These are phyloP conservation scores for Drosophila limbata DNA, from an alignment of 2,888 invertebrate genomes.

Conservation along the genomic window DNA sequence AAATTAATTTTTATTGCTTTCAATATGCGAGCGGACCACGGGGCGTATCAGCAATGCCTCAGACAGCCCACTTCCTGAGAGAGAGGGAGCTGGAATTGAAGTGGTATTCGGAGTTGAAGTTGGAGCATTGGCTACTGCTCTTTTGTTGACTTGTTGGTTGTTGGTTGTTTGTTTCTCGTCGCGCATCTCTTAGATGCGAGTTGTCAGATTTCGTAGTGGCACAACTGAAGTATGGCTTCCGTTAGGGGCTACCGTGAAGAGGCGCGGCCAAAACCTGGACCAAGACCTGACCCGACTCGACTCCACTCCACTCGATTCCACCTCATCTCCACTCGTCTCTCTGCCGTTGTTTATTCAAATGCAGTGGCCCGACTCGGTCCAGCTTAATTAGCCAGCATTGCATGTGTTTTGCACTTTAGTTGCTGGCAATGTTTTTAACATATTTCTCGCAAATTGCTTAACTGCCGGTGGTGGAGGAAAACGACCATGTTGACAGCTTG, in stretches of 20 bases:
- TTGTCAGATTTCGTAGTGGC: slow-evolving; percentile 72
- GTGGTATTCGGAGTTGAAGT: background rate
- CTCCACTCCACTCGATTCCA: slow-evolving; percentile 1
- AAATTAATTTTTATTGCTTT: slow-evolving; percentile 79
- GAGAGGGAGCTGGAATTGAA: slow-evolving; percentile 4
- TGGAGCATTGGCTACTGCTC: slow-evolving; percentile 51
- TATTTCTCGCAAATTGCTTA: slow-evolving; percentile 58
- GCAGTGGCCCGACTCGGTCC: slow-evolving; percentile 59
- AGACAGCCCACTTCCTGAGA: slow-evolving; percentile 67
- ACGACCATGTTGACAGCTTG: slow-evolving; percentile 49
- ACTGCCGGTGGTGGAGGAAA: slow-evolving; percentile 26
- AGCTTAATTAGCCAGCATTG: slow-evolving; percentile 76
- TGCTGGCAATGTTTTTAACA: slow-evolving; percentile 39
- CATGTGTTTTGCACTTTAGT: slow-evolving; percentile 74
- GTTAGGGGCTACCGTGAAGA: slow-evolving; percentile 76
- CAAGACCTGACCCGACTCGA: slow-evolving; percentile 16
- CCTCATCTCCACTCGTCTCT: background rate
- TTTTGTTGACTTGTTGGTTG: slow-evolving; percentile 30
- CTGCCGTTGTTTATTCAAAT: slow-evolving; percentile 51
- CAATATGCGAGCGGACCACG: slow-evolving; percentile 67
- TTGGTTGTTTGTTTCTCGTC: slow-evolving; percentile 37
- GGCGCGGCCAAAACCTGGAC: slow-evolving; percentile 39
- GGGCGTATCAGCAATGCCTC: slow-evolving; percentile 71
- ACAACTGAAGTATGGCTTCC: slow-evolving; percentile 79
- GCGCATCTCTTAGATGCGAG: slow-evolving; percentile 75